Conservation (phyloP, 2,888 invertebrate species). For the Ceriagrion tenellum region DNA sequence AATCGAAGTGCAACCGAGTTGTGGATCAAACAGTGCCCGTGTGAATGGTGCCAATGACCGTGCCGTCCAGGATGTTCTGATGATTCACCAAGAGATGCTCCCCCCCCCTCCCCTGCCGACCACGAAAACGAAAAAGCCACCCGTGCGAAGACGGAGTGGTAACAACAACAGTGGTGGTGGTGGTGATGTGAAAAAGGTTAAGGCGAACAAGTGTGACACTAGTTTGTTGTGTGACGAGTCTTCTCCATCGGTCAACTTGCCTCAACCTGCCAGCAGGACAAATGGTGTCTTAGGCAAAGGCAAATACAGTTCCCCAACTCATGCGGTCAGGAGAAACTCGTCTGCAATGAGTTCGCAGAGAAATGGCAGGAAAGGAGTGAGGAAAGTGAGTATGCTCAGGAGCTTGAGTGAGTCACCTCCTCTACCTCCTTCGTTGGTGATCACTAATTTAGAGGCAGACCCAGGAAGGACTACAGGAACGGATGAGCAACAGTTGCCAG, state of each 20-base stretch:
- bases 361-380: constrained; percentile 24
- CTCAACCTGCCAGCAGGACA: constrained; percentile 42
- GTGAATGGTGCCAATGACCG: constrained; percentile 62
- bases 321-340: constrained; percentile 27
- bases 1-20: constrained; percentile 20
- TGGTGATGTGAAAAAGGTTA: constrained; percentile 21
- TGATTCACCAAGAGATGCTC: constrained; percentile 42
- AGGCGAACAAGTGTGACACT: neutral
- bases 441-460: neutral
- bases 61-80: constrained; percentile 61
- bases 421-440: neutral
- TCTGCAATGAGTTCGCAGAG: neutral
- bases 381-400: constrained; percentile 65
- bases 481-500: neutral
- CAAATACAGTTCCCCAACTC: neutral
- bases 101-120: constrained; percentile 33
- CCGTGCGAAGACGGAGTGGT: constrained; percentile 33
- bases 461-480: neutral
- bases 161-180: neutral
- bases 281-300: constrained; percentile 44
- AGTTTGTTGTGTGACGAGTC: neutral
- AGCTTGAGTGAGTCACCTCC: constrained; percentile 67
- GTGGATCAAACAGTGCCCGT: constrained; percentile 34
- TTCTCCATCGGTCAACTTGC: neutral
- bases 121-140: constrained; percentile 24